A percentile compares a stretch with the other conserved stretches of the same genome.
Conservation (phyloP, 2,113 vertebrate species). For the Pomatostomus ruficeps region DNA sequence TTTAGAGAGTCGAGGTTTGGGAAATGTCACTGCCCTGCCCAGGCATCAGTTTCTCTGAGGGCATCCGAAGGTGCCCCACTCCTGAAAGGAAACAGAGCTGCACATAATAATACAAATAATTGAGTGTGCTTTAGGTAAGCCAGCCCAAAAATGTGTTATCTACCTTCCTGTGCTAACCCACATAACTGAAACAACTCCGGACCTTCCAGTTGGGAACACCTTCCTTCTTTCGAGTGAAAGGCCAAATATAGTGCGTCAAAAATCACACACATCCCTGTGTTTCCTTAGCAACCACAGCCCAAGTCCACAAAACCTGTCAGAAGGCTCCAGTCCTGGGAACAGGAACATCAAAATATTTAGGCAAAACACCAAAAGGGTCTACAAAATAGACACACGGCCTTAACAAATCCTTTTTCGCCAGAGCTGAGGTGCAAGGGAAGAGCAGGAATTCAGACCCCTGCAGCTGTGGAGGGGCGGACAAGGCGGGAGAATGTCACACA, state of each 20-base stretch:
- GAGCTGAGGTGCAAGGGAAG: not conserved
- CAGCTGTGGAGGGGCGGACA: rapidly evolving
- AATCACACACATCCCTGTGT: not conserved
- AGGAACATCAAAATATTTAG: not conserved
- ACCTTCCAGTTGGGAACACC: not conserved
- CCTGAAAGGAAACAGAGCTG: not conserved
- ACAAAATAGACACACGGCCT: not conserved
- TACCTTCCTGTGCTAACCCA: not conserved
- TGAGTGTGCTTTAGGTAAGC: not conserved
- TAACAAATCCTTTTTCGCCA: not conserved
- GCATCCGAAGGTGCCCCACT: not conserved
- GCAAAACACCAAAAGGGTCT: not conserved
- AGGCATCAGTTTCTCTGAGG: not conserved
- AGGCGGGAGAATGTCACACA: not conserved
- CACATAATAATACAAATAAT: not conserved
- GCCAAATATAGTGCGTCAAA: not conserved
- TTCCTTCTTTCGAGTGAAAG: not conserved
- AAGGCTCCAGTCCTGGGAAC: not conserved
- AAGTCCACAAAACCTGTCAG: not conserved
- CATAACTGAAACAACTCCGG: not conserved
- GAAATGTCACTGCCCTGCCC: not conserved
- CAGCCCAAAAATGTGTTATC: not conserved
- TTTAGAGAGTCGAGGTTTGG: not conserved
- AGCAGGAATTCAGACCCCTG: not conserved
- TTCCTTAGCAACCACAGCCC: not conserved